Base-by-base conservation (phyloP, 2,888 invertebrate species). In the Euplagia quadripunctaria region DNA sequence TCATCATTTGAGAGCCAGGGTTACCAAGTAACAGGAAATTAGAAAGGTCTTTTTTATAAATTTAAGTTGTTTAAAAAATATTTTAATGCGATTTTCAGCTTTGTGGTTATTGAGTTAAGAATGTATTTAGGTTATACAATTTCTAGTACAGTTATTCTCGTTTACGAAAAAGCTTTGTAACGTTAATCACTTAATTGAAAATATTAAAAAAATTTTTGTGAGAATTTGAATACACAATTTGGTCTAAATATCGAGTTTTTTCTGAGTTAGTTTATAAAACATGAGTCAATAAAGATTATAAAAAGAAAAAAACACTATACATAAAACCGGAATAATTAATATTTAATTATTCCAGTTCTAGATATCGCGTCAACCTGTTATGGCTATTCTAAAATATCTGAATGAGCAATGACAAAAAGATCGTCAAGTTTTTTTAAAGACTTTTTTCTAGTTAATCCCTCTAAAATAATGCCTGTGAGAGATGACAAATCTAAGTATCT, bases 21-120 rank as follows among this genome's bases (percentile, higher is more conserved):
- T 89, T 93, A 89, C 89, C 88, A 86, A 85, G 90, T 85, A 86
- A 89, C 87, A 81, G 82, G 82, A 86, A 88, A 87, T 89, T 87
- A 85, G 83, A 79, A 85, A 73, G 74, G 68, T 75, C 72, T 73
- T 58, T 68, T 46, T 55, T n/a, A 68, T 43, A 14, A 43, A 51
- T 51, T 66, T 66, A 3, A 49, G 9, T 4, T 14, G 31, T 31
- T 66, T 49, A 61, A 68, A 61, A 75, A 58, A 42, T 49, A 14
- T 14, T 31, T 64, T 58, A 65, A 20, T 20, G 9, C 20, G 20
- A 80, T 51, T 42, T 72, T 75, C 5, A 68, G 46, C 70, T 68
- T 73, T 78, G 64, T 71, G 11, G 0, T n/a, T 46, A 43, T 66
- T 0, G 0, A 0, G 0, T 31, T 51, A 51, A 51, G 49, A 66